phyloP scores from a whole-genome alignment of 2,113 vertebrate species.

The Thunnus maccoyii region DNA sequence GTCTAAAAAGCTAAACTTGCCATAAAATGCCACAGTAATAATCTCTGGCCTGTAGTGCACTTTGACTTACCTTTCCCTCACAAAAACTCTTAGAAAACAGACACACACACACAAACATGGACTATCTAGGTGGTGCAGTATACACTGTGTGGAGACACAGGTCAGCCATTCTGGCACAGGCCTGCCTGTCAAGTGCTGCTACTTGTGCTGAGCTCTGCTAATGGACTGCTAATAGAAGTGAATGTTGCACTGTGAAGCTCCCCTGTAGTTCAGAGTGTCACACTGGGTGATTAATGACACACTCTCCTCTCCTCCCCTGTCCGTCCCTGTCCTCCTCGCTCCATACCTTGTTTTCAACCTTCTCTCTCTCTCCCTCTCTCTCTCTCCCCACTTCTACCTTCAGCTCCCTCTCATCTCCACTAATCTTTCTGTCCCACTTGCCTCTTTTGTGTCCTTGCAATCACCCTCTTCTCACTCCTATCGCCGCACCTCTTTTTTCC shows the following conservation, averaged over 20 bases:
- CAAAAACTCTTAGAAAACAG: conserved; percentile 8
- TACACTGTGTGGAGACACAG: conserved; percentile 60
- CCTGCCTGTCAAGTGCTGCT: conserved; percentile 79
- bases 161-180: conserved; percentile 74
- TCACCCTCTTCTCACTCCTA: conserved; percentile 40
- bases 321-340: conserved; percentile 68
- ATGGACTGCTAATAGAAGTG: conserved; percentile 88
- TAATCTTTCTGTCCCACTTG: conserved; percentile 46
- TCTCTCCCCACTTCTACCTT: conserved; percentile 18
- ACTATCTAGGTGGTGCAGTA: conserved; percentile 58
- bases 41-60: conserved; percentile 47
- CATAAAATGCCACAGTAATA: conserved; percentile 40
- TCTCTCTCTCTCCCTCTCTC: conserved; percentile 22
- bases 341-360: conserved; percentile 53
- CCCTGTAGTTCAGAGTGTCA: conserved; percentile 77
- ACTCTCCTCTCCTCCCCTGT: conserved; percentile 69
- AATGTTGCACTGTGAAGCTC: conserved; percentile 80
- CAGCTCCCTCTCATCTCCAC: conserved; percentile 39
- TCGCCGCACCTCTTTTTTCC: neutral
- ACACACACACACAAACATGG: conserved; percentile 8
- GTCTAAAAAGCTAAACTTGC: conserved; percentile 53
- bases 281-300: conserved; percentile 85
- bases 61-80: conserved; percentile 37
- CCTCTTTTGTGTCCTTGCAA: conserved; percentile 56
- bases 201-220: conserved; percentile 83